Evolutionary conservation across 2,888 invertebrate genomes (phyloP).

Genomic region (Alloscopus bannaensis): DNA sequence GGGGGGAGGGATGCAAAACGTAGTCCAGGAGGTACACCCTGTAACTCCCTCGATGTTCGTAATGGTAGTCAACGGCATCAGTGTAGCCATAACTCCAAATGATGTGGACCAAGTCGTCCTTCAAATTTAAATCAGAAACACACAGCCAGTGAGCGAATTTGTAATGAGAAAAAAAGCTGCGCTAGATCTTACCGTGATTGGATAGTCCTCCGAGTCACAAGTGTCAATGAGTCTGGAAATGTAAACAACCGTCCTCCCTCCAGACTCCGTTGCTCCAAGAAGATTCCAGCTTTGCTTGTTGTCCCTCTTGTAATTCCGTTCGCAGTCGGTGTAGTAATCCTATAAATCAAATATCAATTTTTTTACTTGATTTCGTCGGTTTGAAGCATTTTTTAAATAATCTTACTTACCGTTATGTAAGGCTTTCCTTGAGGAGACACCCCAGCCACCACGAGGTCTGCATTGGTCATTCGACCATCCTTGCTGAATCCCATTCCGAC

Average conservation of each 20-base stretch:
- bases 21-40: constrained; percentile 40
- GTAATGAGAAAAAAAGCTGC: too few relatives aligned
- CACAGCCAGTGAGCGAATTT: background rate
- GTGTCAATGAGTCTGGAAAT: constrained; percentile 37
- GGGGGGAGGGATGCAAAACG: constrained; percentile 19
- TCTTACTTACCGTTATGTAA: constrained; percentile 31
- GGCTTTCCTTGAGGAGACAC: constrained; percentile 14
- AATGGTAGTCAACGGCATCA: constrained; percentile 29
- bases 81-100: constrained; percentile 48
- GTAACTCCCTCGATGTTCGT: constrained; percentile 41
- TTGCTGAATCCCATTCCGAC: constrained; percentile 50
- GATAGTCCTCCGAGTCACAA: constrained; percentile 47
- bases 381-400: background rate
- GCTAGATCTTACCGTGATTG: constrained; percentile 46
- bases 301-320: constrained; percentile 30
- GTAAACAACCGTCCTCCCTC: background rate
- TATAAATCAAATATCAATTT: background rate
- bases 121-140: constrained; percentile 1
- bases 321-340: constrained; percentile 44
- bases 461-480: constrained; percentile 44
- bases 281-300: constrained; percentile 42
- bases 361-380: background rate
- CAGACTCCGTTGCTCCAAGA: constrained; percentile 1
- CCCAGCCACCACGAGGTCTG: constrained; percentile 44
- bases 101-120: constrained; percentile 33